Evolutionary conservation across 1,140 invertebrate species (phyloP).

Genomic region (Homalodisca vitripennis): DNA sequence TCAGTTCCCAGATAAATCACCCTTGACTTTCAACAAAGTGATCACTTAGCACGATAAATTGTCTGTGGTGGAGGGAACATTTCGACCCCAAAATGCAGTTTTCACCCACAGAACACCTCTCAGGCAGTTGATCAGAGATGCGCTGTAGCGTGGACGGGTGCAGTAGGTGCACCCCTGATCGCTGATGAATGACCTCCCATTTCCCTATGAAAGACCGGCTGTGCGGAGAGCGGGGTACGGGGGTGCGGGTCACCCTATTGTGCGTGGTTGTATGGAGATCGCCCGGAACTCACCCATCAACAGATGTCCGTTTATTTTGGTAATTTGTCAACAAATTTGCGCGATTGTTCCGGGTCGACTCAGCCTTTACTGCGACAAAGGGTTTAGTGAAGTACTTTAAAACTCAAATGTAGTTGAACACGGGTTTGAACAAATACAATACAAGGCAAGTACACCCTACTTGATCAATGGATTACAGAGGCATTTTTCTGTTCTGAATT

Average conservation of each 20-base stretch:
- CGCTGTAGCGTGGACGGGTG: not conserved
- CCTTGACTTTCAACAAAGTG: conserved; percentile 6
- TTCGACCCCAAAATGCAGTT: no score
- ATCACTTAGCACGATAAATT: not conserved
- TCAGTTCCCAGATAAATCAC: conserved; percentile 9
- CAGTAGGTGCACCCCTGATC: no score
- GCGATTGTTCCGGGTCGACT: not conserved
- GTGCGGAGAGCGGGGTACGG: not conserved
- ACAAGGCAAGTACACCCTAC: no score
- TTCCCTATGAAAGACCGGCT: conserved; percentile 12
- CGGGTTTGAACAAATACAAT: no score
- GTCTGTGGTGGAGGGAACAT: not conserved
- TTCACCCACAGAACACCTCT: no score
- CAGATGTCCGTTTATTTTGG: conserved; percentile 17
- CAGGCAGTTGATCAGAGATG: not conserved
- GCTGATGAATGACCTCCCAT: no score
- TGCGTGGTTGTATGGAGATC: not conserved
- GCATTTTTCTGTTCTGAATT: no score
- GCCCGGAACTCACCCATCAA: conserved; percentile 4
- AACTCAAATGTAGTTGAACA: no score
- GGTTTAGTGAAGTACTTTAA: no score
- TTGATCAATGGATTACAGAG: no score
- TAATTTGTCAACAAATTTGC: conserved; percentile 22
- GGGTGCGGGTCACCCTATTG: not conserved
- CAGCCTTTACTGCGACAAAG: no score